Evolutionary conservation across 2,888 invertebrate genomes (phyloP), one percentile per base, ranked within the genome.

Genomic region (Cantharis rufa): DNA sequence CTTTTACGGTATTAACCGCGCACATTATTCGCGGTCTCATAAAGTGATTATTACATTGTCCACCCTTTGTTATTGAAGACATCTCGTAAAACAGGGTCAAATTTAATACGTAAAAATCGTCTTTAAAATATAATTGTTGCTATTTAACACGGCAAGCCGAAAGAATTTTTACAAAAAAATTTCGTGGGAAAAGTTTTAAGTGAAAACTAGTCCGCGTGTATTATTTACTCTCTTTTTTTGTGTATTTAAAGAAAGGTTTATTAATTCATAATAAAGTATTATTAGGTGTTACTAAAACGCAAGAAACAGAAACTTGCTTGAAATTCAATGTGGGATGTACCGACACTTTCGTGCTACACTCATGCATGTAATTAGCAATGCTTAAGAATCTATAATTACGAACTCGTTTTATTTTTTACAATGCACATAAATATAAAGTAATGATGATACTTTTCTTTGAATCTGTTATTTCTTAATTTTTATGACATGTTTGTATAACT

Each of bases 291-390:
- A 21, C n/a, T 66, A 66, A 66, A 66, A 66, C 18, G 24, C 64
- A 66, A 66, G 64, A 66, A 21, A 66, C 64, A 66, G 64, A 21
- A 21, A 66, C 64, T 21, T 21, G 18, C 64, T 72, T 72, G 61
- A 72, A 7, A 69, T 68, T 28, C 72, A 61, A 15, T 68, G 68
- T 62, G 62, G 68, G 72, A 15, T 69, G 69, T 69, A 28, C 73
- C 69, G 16, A 69, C 73, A 73, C 73, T 66, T 66, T 66, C 21
- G 64, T 66, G 64, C 64, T 21, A 66, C 64, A 21, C 64, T 66
- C 64, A 66, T 66, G 24, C 64, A 21, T 66, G 64, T 66, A 66
- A 66, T 66, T 66, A 66, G 16, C 64, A 66, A 66, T 18, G 18
- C 64, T 66, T 66, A 21, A 66, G 64, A 21, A n/a, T 66, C 64